Base-by-base conservation (phyloP, 2,113 vertebrate species). In the Cnemophilus loriae region DNA sequence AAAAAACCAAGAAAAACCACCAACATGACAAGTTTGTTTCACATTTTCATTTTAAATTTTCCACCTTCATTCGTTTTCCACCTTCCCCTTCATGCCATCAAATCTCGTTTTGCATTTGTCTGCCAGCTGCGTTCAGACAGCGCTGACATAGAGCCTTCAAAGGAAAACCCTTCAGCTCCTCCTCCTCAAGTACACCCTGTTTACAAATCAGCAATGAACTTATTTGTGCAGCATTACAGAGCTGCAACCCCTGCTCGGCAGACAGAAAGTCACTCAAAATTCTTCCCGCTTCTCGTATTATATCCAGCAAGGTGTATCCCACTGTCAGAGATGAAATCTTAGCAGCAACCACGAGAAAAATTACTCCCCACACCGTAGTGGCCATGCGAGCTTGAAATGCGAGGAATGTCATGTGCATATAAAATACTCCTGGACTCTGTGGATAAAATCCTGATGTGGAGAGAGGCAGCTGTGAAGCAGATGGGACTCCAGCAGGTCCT, bases 311-410 rank as follows among this genome's bases (percentile, higher is more conserved):
- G 85, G 91, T 91, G 85, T 55, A 65, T 59, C 68, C 75, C 82
- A 84, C 91, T 91, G 93, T 95, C 94, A 90, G 74, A 94, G 78
- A 61, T 80, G 87, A 95, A 91, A 87, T 69, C 89, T 93, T 64
- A 42, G 71, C 79, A 69, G 79, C 53, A 59, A 35, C 11, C 33
- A 89, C 39, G 71, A 95, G 84, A 96, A 69, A 96, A 95, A 95
- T 90, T 65, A 53, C 75, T 80, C 75, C 78, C 23, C 46, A 69
- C 50, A 52, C 78, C 3, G 5, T 20, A 57, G 61, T 47, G 89
- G 78, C 70, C 55, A 18, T 14, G 84, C 21, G 74, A 88, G 52
- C 35, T 73, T 64, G 61, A 85, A 74, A 79, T 52, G 55, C 74
- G 68, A 84, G 75, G 63, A 74, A 88, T 86, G 32, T 28, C 71